phyloP scores from a whole-genome alignment of 2,888 invertebrate genomes.

The Tigriopus californicus region DNA sequence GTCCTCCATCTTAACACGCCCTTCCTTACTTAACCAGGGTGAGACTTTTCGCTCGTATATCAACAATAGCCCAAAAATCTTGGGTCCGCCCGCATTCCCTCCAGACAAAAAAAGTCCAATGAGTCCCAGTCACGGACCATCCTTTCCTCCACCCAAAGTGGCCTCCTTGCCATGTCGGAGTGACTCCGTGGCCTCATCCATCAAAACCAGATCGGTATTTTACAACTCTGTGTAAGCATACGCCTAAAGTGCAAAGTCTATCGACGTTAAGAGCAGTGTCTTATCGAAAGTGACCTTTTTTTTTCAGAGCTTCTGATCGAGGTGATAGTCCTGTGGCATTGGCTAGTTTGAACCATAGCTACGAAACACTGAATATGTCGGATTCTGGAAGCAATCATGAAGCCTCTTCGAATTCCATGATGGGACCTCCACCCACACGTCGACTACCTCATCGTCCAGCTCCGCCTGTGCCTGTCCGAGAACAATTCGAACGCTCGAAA shows the following conservation, averaged over 20 bases:
- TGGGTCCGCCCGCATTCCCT: neutral
- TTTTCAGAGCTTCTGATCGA: neutral
- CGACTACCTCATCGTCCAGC: constrained; percentile 23
- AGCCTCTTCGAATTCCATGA: neutral
- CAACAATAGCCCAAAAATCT: neutral
- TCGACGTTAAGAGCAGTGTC: neutral
- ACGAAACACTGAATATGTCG: constrained; percentile 1
- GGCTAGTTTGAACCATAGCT: neutral
- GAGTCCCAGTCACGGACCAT: neutral
- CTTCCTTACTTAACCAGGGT: neutral
- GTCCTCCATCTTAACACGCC: neutral
- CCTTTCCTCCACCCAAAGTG: neutral
- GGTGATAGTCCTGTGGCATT: neutral
- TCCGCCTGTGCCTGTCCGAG: constrained; percentile 21
- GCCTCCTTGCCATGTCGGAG: neutral
- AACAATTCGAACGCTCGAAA: neutral
- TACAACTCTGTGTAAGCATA: neutral
- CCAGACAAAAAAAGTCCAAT: neutral
- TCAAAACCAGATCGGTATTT: neutral
- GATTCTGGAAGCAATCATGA: neutral
- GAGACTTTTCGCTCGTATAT: constrained; percentile 2
- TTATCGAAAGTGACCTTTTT: neutral
- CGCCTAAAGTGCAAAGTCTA: too few relatives aligned
- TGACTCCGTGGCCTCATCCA: neutral
- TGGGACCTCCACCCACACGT: constrained; percentile 16